A percentile compares a stretch with the other conserved stretches of the same genome.
Evolutionary conservation across 1,140 invertebrate genomes (phyloP).

Genomic region (Neodiprion fabricii): DNA sequence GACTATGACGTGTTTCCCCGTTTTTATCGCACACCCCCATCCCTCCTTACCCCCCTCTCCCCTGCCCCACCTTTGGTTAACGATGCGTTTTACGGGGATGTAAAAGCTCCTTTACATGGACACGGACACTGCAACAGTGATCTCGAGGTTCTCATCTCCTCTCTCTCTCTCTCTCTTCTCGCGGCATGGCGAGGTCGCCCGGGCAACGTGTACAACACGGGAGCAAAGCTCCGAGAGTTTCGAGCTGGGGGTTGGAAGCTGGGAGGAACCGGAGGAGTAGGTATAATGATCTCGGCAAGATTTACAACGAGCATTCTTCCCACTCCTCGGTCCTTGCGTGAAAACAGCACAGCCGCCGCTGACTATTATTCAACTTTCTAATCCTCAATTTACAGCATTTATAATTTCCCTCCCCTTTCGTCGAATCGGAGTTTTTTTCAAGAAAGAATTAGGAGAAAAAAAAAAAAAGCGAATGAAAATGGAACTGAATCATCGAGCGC

Average conservation of each 20-base stretch:
- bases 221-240: neutral
- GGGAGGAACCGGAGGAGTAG: neutral
- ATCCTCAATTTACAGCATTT: neutral
- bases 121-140: neutral
- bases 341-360: neutral
- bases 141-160: too few relatives aligned
- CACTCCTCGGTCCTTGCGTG: neutral
- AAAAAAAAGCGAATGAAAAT: neutral
- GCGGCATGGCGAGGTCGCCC: slow-evolving; percentile 7
- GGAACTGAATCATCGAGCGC: neutral
- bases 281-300: neutral
- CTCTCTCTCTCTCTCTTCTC: slow-evolving; percentile 11
- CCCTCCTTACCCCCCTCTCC: neutral
- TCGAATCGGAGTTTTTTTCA: neutral
- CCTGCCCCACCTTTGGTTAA: neutral
- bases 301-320: neutral
- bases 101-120: slow-evolving; percentile 6
- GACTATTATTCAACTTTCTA: neutral
- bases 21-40: neutral
- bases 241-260: neutral
- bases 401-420: neutral
- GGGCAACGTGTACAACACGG: neutral
- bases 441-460: neutral
- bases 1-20: neutral
- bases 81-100: slow-evolving; percentile 13